phyloP scores from a whole-genome alignment of 2,888 invertebrate genomes.

The Synergus gifuensis region DNA sequence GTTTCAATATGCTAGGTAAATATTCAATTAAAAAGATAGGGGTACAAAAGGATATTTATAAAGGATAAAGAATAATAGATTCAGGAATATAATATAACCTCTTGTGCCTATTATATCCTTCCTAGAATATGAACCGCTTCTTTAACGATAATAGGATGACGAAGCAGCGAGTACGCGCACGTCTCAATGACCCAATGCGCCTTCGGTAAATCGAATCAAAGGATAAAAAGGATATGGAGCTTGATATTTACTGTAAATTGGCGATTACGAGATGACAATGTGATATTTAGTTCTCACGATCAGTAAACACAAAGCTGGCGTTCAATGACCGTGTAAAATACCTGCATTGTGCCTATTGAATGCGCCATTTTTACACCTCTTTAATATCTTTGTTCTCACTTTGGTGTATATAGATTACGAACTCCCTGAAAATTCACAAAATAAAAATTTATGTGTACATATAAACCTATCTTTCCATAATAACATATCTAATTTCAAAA shows the following conservation, averaged over 20 bases:
- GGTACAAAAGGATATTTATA: neutral
- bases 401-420: neutral
- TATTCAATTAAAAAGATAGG: neutral
- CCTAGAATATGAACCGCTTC: neutral
- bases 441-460: too few species aligned
- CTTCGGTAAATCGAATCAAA: neutral
- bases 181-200: neutral
- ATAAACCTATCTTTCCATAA: too few species aligned
- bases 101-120: neutral
- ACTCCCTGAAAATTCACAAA: neutral
- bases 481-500: too few species aligned
- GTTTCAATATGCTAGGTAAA: neutral
- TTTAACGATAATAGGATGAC: neutral
- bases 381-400: neutral
- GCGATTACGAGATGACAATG: neutral
- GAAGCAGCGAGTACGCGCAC: neutral
- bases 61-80: neutral
- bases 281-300: neutral
- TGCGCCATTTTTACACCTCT: neutral
- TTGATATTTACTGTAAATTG: neutral
- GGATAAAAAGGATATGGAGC: neutral
- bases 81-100: neutral
- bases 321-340: neutral
- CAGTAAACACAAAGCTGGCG: neutral
- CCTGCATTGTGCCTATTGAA: neutral